Conservation (phyloP, 1,140 invertebrate genomes). For the Solenopsis invicta region DNA sequence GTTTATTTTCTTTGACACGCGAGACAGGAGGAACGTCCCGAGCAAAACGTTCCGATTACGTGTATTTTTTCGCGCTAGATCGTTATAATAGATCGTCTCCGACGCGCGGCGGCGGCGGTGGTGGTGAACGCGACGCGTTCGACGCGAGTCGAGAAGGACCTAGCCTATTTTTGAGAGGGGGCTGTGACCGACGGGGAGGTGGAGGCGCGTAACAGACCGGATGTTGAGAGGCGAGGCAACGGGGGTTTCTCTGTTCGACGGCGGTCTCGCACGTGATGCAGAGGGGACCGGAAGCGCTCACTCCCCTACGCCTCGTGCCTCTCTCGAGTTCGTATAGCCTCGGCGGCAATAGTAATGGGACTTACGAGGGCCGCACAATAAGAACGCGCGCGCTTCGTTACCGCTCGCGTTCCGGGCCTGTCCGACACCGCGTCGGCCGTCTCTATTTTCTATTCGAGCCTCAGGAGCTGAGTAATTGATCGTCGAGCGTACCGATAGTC, state of each 20-base stretch:
- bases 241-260: constrained; percentile 78
- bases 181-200: constrained; percentile 43
- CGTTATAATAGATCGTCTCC: constrained; percentile 3
- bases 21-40: background rate
- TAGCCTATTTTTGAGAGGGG: constrained; percentile 84
- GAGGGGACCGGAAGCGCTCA: constrained; percentile 85
- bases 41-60: background rate
- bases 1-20: background rate
- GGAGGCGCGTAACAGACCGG: constrained; percentile 72
- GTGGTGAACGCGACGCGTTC: constrained; percentile 18
- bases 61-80: background rate
- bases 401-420: constrained; percentile 42
- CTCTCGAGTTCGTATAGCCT: constrained; percentile 70
- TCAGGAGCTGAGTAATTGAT: constrained; percentile 33
- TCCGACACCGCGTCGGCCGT: constrained; percentile 33
- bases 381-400: constrained; percentile 74
- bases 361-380: constrained; percentile 75
- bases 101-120: background rate
- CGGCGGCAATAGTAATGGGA: constrained; percentile 76
- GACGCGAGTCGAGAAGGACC: constrained; percentile 70
- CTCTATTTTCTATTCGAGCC: constrained; percentile 40
- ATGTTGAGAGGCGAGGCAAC: constrained; percentile 77
- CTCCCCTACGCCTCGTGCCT: constrained; percentile 80
- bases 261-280: constrained; percentile 86
- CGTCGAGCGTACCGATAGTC: constrained; percentile 1